Evolutionary conservation across 2,113 vertebrate genomes (phyloP).

Genomic region (Cephalopterus ornatus): DNA sequence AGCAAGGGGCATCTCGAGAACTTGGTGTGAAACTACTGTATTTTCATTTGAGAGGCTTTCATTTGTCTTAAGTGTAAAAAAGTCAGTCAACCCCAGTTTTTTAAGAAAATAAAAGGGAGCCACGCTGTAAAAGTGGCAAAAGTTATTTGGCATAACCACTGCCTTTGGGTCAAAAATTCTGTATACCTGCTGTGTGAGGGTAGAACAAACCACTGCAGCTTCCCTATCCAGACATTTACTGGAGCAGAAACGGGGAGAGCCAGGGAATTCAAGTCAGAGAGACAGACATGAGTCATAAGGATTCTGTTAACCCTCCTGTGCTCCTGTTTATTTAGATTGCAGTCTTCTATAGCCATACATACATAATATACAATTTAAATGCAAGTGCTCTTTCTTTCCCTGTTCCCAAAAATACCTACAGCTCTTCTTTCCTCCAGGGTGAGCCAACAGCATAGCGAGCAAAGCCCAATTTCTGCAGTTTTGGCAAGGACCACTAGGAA

Average conservation of each 20-base stretch:
- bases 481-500: not conserved
- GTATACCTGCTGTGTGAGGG: not conserved
- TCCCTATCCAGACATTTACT: not conserved
- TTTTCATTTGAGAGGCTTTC: not conserved
- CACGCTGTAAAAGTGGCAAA: not conserved
- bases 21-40: not conserved
- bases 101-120: not conserved
- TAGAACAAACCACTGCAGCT: not conserved
- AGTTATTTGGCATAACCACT: not conserved
- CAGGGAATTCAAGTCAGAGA: not conserved
- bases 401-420: not conserved
- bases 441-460: not conserved
- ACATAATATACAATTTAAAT: not conserved
- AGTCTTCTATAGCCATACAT: conserved; percentile 9
- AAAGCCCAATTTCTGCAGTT: not conserved
- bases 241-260: not conserved
- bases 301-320: not conserved
- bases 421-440: not conserved
- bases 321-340: conserved; percentile 16
- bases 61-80: not conserved
- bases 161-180: not conserved
- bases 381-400: conserved; percentile 11
- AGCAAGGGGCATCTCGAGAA: not conserved
- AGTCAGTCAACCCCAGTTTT: not conserved
- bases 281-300: not conserved